A percentile compares a stretch with the other conserved stretches of the same genome.
These are phyloP conservation scores for Mactromeris polynyma DNA, from an alignment of 2,888 invertebrate genomes.

Conservation along the genomic window DNA sequence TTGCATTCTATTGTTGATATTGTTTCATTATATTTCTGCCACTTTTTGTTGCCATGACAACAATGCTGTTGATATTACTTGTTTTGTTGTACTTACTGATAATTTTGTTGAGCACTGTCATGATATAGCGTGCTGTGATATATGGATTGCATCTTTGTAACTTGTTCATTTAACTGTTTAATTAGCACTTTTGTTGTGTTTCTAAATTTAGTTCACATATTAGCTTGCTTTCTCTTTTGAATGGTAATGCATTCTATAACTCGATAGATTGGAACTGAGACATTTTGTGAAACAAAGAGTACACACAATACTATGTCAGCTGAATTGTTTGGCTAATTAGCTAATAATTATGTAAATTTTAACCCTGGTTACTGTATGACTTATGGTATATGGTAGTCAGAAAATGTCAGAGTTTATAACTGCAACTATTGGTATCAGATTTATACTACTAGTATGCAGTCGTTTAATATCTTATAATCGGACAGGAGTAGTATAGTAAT, in stretches of 20 bases:
- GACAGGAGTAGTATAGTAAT: no score
- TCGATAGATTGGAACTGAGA: background rate
- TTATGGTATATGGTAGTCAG: no score
- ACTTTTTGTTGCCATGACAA: background rate
- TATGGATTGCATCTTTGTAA: background rate
- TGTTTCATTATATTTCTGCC: background rate
- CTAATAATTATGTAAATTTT: no score
- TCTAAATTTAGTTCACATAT: background rate
- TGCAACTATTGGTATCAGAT: no score
- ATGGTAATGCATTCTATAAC: background rate
- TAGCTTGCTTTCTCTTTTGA: background rate
- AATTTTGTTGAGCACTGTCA: background rate
- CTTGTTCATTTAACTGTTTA: background rate
- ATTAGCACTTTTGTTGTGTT: background rate
- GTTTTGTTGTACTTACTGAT: background rate
- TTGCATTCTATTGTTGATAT: background rate
- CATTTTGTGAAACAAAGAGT: background rate
- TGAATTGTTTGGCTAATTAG: background rate
- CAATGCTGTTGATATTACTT: background rate
- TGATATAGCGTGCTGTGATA: background rate
- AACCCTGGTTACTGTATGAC: no score
- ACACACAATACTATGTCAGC: background rate
- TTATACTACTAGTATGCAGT: no score
- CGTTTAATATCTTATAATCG: no score
- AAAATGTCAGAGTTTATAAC: no score